Base-by-base conservation (phyloP, 23 tunicate genomes). In the Diplosoma virens region DNA sequence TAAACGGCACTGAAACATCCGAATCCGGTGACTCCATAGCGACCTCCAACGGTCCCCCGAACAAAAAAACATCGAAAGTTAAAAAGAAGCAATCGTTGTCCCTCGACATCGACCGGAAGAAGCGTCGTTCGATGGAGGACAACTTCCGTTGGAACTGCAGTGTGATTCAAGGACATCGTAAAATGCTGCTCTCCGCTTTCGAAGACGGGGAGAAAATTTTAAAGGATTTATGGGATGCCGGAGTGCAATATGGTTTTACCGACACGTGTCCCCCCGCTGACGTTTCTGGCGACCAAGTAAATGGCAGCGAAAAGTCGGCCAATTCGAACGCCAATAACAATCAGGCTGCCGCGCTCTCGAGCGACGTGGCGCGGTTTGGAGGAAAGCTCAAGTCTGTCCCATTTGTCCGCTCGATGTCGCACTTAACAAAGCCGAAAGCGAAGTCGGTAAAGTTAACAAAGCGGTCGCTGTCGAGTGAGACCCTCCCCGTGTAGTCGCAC, bases 81-180 rank as follows among this genome's bases (percentile, higher is more conserved):
- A 81, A 64, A 29, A 81, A 81, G 58, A 81, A 87, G 68, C 71
- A 27, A 25, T 60, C 76, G 6, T 28, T 48, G 41, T 35, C 48
- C 14, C 69, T 30, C 6, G 78, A 77, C 23, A 41, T 32, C 25
- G 72, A 47, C 18, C 35, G 69, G 35, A 27, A 29, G 35, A 61
- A 61, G n/a, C 9, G 9, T 34, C 4, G 63, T 4, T 60, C 35
- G 16, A 3, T 48, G 16, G 96, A 89, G 33, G 82, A 80, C 52
- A 86, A 89, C 56, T 78, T 89, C 27, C 75, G 89, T 1, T 89
- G 96, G 96, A 89, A 89, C 53, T 83, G 83, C 47, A 82, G 96
- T 58, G 84, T 89, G 37, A 72, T 89, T 30, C 61, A 72, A 63
- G 96, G 96, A 2, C 83, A 81, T 16, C 24, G 22, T 7, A 87